phyloP scores from a whole-genome alignment of 2,113 vertebrate species.

The Odontesthes bonariensis region DNA sequence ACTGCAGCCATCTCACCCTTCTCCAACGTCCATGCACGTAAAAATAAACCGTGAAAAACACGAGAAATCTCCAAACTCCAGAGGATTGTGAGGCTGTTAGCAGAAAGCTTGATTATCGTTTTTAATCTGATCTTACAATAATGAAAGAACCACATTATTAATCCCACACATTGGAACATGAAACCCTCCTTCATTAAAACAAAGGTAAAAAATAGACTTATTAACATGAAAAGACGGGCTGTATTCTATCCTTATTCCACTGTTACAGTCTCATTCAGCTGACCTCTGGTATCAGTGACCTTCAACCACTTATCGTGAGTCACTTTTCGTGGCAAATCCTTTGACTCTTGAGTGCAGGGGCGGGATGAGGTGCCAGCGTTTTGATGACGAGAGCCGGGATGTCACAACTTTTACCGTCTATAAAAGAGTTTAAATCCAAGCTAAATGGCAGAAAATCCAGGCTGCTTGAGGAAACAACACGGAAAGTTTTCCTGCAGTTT shows the following conservation, averaged over 20 bases:
- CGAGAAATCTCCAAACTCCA: no score
- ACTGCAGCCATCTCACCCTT: no score
- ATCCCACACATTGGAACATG: no score
- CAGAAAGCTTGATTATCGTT: no score
- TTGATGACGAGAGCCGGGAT: slow-evolving; percentile 8
- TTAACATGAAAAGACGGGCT: not conserved
- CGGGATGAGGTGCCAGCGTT: not conserved
- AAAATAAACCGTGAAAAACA: no score
- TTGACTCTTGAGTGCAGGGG: not conserved
- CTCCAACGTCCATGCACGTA: no score
- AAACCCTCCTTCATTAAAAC: no score
- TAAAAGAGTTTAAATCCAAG: slow-evolving; percentile 6
- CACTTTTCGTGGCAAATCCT: not conserved
- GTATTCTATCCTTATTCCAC: not conserved
- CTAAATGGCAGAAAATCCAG: not conserved
- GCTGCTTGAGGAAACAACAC: not conserved
- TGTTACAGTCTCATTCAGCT: not conserved
- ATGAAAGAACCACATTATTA: no score
- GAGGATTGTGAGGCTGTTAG: no score
- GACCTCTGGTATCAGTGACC: slow-evolving; percentile 24
- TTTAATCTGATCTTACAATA: no score
- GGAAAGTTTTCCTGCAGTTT: not conserved
- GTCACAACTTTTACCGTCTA: slow-evolving; percentile 17
- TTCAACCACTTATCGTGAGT: slow-evolving; percentile 26
- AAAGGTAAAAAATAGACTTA: not conserved